Base-by-base conservation (phyloP, 2,888 invertebrate species). In the Tenthredo distinguenda region DNA sequence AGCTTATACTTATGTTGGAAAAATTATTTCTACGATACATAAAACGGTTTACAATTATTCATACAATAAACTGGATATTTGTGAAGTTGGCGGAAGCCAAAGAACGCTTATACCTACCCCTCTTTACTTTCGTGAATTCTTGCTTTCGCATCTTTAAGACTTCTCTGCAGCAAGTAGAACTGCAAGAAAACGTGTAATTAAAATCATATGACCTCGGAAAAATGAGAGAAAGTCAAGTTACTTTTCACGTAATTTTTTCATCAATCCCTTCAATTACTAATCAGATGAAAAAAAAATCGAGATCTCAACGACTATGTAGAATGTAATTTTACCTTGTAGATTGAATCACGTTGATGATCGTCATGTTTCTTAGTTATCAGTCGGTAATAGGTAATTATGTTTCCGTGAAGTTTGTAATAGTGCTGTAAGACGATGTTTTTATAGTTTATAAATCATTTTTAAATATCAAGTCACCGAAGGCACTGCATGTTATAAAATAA, bases 361-460 rank as follows among this genome's bases (percentile, higher is more conserved):
- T 68, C 68, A 26, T 26, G 31, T 68, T 31, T 34, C 4, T 68
- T 31, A 68, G 26, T 15, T 31, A 68, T 15, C 31, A 68, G 34
- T 68, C 31, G 12, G 12, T 34, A 68, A 31, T 18, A 15, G 18
- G 12, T 68, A 10, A 31, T 68, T 18, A 68, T 26, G 21, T 37
- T 7, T 74, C 37, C 72, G 26, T 74, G 12, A 74, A 43, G 43
- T 74, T 74, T 21, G 43, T 74, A 21, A 40, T n/a, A 21, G 9
- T 26, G 43, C 72, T 74, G 43, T 74, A 34, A 40, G 43, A 74
- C 5, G 72, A 74, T 74, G 21, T 74, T 74, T 43, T 43, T 43
- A 74, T 74, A 43, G 72, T 40, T 74, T 43, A 43, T 74, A 74
- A 74, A n/a, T 74, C 15, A 40, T 74, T 72, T 21, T 72, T 72